Conservation (phyloP, 2,113 vertebrate genomes). For the Pardalotus punctatus region DNA sequence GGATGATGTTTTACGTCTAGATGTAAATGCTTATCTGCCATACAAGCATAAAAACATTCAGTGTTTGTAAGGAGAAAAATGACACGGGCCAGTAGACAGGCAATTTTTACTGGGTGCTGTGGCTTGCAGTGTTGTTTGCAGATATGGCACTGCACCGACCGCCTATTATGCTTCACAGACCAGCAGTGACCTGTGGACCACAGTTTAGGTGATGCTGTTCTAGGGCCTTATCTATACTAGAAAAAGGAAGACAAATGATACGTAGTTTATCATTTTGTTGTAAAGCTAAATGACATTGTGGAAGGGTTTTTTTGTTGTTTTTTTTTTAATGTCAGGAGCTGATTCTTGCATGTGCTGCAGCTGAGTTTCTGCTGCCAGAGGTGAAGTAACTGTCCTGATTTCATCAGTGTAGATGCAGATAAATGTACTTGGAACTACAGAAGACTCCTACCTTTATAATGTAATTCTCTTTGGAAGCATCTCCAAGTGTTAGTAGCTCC, state of each 20-base stretch:
- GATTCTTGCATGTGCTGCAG: not conserved
- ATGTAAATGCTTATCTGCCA: not conserved
- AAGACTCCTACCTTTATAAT: not conserved
- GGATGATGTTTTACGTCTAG: not conserved
- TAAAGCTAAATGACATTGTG: slow-evolving; percentile 15
- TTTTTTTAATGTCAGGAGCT: not conserved
- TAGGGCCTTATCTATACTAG: slow-evolving; percentile 6
- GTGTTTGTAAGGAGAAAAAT: not conserved
- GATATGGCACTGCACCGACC: not conserved
- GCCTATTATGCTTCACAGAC: not conserved
- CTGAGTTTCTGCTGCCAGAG: not conserved
- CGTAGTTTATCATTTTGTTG: not conserved
- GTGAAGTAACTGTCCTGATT: slow-evolving; percentile 21
- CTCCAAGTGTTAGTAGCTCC: not conserved
- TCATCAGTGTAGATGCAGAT: not conserved
- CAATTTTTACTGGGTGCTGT: not conserved
- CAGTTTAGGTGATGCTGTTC: not conserved
- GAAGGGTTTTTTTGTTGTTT: not conserved
- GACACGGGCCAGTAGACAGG: not conserved
- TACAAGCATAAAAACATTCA: not conserved
- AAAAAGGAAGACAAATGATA: slow-evolving; percentile 27
- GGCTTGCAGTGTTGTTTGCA: not conserved
- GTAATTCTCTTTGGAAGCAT: not conserved
- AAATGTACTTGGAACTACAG: not conserved
- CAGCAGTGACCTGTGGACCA: not conserved